Percentiles rank a stretch among this genome's conserved stretches.
Evolutionary conservation across 2,113 vertebrate species (phyloP).

Genomic region (Phoenicopterus ruber): DNA sequence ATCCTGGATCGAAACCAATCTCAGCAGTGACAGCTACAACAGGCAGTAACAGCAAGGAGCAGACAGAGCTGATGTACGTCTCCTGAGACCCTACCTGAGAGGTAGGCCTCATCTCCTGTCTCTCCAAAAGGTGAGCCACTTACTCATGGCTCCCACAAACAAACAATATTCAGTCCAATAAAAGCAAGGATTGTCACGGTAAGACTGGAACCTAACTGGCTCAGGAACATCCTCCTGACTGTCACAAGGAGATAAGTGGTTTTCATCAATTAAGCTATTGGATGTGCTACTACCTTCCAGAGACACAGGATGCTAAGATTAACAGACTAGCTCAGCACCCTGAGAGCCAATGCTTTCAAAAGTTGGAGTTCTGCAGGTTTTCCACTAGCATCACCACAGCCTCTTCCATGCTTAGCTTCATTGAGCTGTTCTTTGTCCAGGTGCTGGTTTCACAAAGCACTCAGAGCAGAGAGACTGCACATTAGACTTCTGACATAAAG

Average conservation of each 20-base stretch:
- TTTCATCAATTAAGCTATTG: background rate
- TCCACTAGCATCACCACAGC: background rate
- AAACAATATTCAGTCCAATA: background rate
- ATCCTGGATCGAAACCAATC: constrained; percentile 30
- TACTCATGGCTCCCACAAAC: background rate
- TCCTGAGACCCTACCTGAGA: background rate
- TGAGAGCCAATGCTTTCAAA: background rate
- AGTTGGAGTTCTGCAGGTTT: background rate
- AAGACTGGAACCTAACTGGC: background rate
- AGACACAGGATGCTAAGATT: background rate
- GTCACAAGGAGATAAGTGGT: background rate
- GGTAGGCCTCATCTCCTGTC: background rate
- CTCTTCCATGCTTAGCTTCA: background rate
- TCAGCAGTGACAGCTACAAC: constrained; percentile 3
- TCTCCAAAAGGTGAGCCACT: background rate
- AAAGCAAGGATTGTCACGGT: background rate
- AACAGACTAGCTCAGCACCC: background rate
- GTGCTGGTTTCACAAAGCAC: background rate
- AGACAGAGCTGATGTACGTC: background rate
- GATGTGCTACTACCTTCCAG: background rate
- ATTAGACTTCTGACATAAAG: background rate
- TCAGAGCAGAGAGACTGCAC: background rate
- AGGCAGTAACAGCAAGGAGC: background rate
- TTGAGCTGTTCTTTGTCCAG: background rate
- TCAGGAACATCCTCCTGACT: background rate